phyloP scores from a whole-genome alignment of 2,888 invertebrate species.

The Biston stratarius region DNA sequence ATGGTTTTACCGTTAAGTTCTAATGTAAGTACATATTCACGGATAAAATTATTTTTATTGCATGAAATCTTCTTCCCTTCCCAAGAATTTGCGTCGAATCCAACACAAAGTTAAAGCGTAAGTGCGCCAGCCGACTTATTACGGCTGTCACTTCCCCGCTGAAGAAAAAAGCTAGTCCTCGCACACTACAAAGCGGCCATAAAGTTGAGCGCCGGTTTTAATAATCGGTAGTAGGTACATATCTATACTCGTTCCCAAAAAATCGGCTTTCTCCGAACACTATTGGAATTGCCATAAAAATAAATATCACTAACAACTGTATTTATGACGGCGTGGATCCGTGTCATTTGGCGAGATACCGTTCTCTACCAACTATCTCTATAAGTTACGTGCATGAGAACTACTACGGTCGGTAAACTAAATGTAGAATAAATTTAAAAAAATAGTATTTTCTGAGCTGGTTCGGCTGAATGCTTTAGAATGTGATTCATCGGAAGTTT shows the following conservation, averaged over 20 bases:
- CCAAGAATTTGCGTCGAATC: no score
- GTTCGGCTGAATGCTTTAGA: no score
- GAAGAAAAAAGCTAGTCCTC: background rate
- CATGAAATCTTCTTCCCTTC: no score
- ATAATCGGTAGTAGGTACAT: background rate
- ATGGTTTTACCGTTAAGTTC: no score
- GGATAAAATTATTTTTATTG: no score
- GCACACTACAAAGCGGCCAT: background rate
- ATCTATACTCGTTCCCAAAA: slow-evolving; percentile 23
- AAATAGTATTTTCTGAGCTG: background rate
- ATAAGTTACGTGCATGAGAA: slow-evolving; percentile 6
- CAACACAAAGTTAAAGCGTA: no score
- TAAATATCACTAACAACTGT: slow-evolving; percentile 55
- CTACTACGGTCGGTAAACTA: background rate
- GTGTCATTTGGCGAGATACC: slow-evolving; percentile 56
- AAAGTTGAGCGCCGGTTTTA: background rate
- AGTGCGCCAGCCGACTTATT: no score
- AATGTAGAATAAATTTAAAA: background rate
- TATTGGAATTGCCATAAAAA: slow-evolving; percentile 56
- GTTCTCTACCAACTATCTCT: slow-evolving; percentile 38
- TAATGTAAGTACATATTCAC: no score
- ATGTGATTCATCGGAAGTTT: no score
- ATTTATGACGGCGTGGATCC: slow-evolving; percentile 56
- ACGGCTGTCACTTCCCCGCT: background rate
- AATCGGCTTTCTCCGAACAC: slow-evolving; percentile 41